Conservation (phyloP, 2,113 vertebrate species). For the Aplodontia rufa region DNA sequence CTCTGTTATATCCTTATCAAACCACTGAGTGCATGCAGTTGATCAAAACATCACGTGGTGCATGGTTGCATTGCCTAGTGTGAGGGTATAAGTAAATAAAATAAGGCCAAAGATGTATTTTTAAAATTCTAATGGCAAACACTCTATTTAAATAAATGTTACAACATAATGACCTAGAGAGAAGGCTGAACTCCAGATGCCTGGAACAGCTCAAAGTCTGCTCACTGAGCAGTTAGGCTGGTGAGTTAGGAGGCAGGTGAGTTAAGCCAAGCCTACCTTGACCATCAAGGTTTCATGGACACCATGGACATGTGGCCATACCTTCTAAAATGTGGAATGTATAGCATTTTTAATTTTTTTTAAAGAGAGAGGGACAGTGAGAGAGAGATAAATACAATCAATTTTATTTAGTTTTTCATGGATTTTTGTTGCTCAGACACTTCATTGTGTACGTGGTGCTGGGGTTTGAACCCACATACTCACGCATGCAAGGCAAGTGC, state of each 20-base stretch:
- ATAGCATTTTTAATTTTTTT: neutral
- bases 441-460: too few species aligned
- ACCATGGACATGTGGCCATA: neutral
- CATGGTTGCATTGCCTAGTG: too few species aligned
- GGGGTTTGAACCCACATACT: too few species aligned
- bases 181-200: neutral
- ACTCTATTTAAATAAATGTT: neutral
- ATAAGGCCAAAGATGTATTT: neutral
- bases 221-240: neutral
- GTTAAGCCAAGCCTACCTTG: neutral
- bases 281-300: neutral
- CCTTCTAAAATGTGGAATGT: neutral
- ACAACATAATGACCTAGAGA: neutral
- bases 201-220: neutral
- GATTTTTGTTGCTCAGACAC: too few species aligned
- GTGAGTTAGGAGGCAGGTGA: fast-evolving
- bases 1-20: neutral
- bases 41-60: neutral
- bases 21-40: neutral
- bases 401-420: too few species aligned
- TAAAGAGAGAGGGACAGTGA: too few species aligned
- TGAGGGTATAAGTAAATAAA: neutral
- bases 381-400: too few species aligned
- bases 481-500: too few species aligned
- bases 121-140: neutral